A percentile compares a stretch with the other conserved stretches of the same genome.
These are phyloP conservation scores for Diorhabda sublineata DNA, from an alignment of 1,140 invertebrate species.

Conservation along the genomic window DNA sequence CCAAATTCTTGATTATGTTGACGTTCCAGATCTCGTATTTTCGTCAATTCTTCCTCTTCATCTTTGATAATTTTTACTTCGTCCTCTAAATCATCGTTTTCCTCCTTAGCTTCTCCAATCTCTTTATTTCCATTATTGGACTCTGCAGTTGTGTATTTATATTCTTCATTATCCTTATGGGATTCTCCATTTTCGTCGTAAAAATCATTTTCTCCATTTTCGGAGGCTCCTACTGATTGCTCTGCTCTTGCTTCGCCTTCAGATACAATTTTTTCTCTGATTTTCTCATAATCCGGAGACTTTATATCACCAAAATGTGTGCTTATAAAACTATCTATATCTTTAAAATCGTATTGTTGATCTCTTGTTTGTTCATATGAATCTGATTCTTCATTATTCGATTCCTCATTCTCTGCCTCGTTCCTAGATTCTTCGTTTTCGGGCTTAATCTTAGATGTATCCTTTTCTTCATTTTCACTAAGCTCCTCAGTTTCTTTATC, in stretches of 20 bases:
- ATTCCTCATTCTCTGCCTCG: not conserved
- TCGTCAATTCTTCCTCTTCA: slow-evolving; percentile 6
- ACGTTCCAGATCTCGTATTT: not conserved
- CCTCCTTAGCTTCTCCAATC: slow-evolving; percentile 12
- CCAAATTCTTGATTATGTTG: slow-evolving; percentile 8
- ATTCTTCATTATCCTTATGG: not conserved
- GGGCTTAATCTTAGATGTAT: not conserved
- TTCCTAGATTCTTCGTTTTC: slow-evolving; percentile 8
- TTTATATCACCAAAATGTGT: slow-evolving; percentile 7
- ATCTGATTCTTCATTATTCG: slow-evolving; percentile 6
- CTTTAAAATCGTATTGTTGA: not conserved
- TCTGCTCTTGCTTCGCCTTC: slow-evolving; percentile 8
- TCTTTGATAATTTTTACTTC: not conserved
- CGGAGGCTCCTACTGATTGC: not conserved
- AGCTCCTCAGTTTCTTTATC: not conserved
- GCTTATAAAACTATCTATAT: slow-evolving; percentile 12
- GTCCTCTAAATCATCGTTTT: slow-evolving; percentile 19
- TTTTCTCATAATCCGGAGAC: slow-evolving; percentile 10
- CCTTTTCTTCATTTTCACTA: not conserved
- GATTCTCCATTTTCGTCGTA: not conserved
- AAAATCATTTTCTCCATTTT: not conserved
- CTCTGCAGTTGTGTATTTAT: slow-evolving; percentile 18
- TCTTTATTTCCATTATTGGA: slow-evolving; percentile 15
- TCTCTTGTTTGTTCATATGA: not conserved
- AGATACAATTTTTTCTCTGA: slow-evolving; percentile 4